These are phyloP conservation scores for Pseudomyrmex gracilis DNA, from an alignment of 1,140 invertebrate species.

Conservation along the genomic window DNA sequence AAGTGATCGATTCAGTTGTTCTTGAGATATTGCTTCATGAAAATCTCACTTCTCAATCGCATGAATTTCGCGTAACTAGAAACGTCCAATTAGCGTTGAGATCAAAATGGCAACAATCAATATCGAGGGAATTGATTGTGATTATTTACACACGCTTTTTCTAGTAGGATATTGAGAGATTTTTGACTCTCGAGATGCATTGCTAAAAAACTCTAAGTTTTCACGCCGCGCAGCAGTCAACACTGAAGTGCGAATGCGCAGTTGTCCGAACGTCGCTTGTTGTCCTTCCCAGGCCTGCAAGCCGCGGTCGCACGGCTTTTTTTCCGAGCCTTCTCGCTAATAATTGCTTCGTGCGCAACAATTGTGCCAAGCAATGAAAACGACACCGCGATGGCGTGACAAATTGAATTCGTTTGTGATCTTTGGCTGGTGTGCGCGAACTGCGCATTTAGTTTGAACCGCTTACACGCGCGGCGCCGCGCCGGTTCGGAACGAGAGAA, in stretches of 20 bases:
- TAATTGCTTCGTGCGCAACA: slow-evolving; percentile 45
- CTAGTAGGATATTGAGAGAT: neutral
- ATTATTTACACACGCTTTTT: too few relatives aligned
- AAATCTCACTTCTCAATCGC: too few relatives aligned
- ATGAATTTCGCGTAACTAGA: too few relatives aligned
- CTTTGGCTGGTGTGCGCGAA: slow-evolving; percentile 8
- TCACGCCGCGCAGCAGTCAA: neutral
- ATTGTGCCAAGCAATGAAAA: slow-evolving; percentile 34
- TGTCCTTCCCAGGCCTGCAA: neutral
- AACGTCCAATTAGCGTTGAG: too few relatives aligned
- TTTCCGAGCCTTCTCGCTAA: slow-evolving; percentile 29
- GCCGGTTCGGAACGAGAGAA: neutral
- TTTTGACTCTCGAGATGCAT: neutral
- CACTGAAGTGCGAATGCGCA: slow-evolving; percentile 18
- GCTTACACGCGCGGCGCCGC: neutral
- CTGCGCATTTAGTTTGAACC: slow-evolving; percentile 26
- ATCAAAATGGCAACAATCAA: too few relatives aligned
- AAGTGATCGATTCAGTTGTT: too few relatives aligned
- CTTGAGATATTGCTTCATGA: too few relatives aligned
- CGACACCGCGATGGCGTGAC: slow-evolving; percentile 33
- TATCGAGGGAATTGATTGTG: too few relatives aligned
- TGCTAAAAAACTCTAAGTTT: slow-evolving; percentile 12
- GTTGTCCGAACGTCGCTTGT: slow-evolving; percentile 41
- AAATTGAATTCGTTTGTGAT: slow-evolving; percentile 55
- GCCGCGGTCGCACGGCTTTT: slow-evolving; percentile 18